Base-by-base conservation (phyloP, 2,797 vertebrate species). In the Podarcis lilfordi region DNA sequence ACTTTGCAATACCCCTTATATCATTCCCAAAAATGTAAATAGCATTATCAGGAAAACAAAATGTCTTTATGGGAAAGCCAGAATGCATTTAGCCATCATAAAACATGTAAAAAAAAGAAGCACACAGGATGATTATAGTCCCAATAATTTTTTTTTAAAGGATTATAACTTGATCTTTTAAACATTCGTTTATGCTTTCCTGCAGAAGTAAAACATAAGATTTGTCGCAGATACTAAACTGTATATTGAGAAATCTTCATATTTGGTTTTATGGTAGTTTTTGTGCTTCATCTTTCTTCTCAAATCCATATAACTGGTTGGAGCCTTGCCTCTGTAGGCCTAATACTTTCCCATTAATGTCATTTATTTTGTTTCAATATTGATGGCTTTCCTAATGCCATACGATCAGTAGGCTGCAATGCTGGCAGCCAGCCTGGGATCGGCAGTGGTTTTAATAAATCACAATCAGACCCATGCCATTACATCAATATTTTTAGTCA, bases 401-500 rank as follows among this genome's bases (percentile, higher is more conserved):
- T 98, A 97, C 97, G 98, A 99, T 99, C 98, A 98, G 98, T 96
- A 97, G 98, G 97, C 97, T 98, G 97, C 98, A 98, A 96, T 97
- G 97, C 98, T 99, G 98, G 98, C 98, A 98, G 98, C 93, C 97
- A 97, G 98, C 98, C 98, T 98, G 97, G 97, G 98, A 98, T 98
- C 97, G 96, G 97, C 97, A 97, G 95, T 97, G 97, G 96, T 98
- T 99, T 99, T 98, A 98, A 99, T 99, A 99, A 99, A 99, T 99
- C 98, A 99, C 98, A 99, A 99, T 99, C 98, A 99, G 98, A 98
- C 98, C 97, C 96, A 97, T 98, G 98, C 98, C 98, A 98, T 98
- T 98, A 98, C 98, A 98, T 99, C 98, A 98, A 99, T 99, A 99
- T 98, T 99, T 98, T 98, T 98, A 98, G 98, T 99, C 98, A 99